Evolutionary conservation across 2,797 vertebrate species (phyloP), one percentile per base, ranked within the genome.

Genomic region (Gymnocypris eckloni): DNA sequence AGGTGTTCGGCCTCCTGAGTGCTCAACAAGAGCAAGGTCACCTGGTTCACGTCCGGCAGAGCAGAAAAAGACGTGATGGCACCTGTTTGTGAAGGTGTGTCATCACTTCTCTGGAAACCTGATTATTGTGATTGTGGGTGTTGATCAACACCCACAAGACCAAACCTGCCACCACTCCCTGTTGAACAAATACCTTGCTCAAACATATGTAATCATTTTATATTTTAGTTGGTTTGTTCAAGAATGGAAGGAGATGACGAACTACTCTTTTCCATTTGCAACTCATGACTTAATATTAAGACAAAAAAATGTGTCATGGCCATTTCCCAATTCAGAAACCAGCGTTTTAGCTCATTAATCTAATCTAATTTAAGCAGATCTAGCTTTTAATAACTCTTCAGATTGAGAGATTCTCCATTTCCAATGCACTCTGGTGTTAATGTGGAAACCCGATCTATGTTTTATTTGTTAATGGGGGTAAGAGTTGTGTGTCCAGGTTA

Each of bases 41-140:
- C 50, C 7, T 0, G 56, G 71, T 79, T 76, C 67, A 88, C 66
- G 70, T 87, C 85, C 71, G 84, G 43, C 76, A 59, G 83, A 87
- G 83, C 45, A 75, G 56, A 84, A 70, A 69, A 67, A 66, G 52
- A 59, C 54, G 56, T 83, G 85, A 81, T 56, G 79, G 64, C 82
- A 85, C 85, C 85, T 86, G 86, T 76, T 75, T 82, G 71, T 48
- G 20, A 76, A 78, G 84, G 81, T 66, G 84, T 83, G 84, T 83
- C 84, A 48, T 10, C 69, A 33, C 77, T 25, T 81, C 69, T 50
- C n/a, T 79, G 70, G 75, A 78, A 83, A 73, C 77, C 69, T 81
- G 67, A 81, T 73, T 67, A 87, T 76, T 79, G 48, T 73, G 85
- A 81, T 83, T 81, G 76, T 33, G 70, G 52, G n/a, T 41, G 28